Evolutionary conservation across 2,113 vertebrate species (phyloP).

Genomic region (Leiothrix lutea): DNA sequence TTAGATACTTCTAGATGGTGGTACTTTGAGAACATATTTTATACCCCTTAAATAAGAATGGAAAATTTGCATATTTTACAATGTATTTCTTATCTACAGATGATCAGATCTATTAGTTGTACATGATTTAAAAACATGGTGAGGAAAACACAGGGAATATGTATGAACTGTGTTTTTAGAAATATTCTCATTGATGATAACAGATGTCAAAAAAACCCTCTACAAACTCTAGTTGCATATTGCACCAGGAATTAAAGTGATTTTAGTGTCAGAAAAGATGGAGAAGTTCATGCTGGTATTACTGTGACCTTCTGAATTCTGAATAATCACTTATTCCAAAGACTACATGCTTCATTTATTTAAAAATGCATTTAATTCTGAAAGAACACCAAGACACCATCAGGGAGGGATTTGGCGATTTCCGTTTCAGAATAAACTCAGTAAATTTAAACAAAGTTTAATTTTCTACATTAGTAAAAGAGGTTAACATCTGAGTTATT

Average conservation of each 20-base stretch:
- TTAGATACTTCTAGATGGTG: background rate
- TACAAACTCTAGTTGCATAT: background rate
- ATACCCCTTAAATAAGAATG: background rate
- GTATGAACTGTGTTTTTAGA: background rate
- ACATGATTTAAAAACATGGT: background rate
- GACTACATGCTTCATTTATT: background rate
- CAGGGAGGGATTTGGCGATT: background rate
- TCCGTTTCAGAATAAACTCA: background rate
- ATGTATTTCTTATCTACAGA: background rate
- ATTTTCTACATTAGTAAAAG: background rate
- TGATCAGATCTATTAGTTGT: background rate
- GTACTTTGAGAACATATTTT: background rate
- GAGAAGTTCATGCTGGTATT: background rate
- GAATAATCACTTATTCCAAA: background rate
- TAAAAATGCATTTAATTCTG: background rate
- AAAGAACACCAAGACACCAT: background rate
- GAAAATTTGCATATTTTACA: background rate
- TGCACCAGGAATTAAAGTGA: background rate
- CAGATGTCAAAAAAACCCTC: background rate
- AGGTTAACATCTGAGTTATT: background rate
- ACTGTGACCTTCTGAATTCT: background rate
- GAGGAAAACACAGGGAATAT: background rate
- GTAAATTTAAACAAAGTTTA: background rate
- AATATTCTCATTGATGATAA: background rate
- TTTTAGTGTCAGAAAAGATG: background rate